Evolutionary conservation across 2,113 vertebrate genomes (phyloP), one percentile per base, ranked within the genome.

Genomic region (Periophthalmodon schlosseri): DNA sequence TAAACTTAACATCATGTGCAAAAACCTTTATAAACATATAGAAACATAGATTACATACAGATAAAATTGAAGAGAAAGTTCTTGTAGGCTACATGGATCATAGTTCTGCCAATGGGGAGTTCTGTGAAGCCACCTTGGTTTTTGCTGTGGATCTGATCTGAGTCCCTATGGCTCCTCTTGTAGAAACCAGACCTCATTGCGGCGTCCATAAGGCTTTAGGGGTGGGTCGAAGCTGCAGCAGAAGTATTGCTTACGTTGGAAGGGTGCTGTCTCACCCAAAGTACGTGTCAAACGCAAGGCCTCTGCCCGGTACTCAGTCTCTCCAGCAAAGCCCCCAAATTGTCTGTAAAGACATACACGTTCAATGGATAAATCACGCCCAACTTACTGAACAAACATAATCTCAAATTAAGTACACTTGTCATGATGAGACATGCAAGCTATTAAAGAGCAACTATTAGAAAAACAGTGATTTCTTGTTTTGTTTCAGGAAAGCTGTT

Each of bases 111-210:
- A 63, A 44, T 34, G 13, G 61, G 69, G 46, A 68, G 58, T 54
- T 75, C 69, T 65, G 12, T 58, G 13, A 82, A 34, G 47, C 69
- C 69, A 61, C 69, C 81, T 72, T 16, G 57, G 72, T 44, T 52
- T 86, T 63, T 50, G 14, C 57, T 11, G 47, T 5, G 34, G 71
- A 50, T 0, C 23, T 65, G 9, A 39, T 39, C 28, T 6, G 58
- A 61, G 11, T 76, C 72, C 81, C 71, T 89, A 94, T 1, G 92
- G 92, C 21, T 94, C 90, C 0, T 93, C 92, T 80, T 97, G 97
- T 84, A 97, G 84, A 71, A 98, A 94, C 96, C 96, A 98, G 82
- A 97, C 91, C 85, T 97, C 96, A 0, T 98, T 98, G 63, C 95
- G 93, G 11, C 96, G 94, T 72, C 95, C 95, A 0, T 96, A 96